These are phyloP conservation scores for Lophura nycthemera DNA, from an alignment of 2,113 vertebrate genomes.

Conservation along the genomic window DNA sequence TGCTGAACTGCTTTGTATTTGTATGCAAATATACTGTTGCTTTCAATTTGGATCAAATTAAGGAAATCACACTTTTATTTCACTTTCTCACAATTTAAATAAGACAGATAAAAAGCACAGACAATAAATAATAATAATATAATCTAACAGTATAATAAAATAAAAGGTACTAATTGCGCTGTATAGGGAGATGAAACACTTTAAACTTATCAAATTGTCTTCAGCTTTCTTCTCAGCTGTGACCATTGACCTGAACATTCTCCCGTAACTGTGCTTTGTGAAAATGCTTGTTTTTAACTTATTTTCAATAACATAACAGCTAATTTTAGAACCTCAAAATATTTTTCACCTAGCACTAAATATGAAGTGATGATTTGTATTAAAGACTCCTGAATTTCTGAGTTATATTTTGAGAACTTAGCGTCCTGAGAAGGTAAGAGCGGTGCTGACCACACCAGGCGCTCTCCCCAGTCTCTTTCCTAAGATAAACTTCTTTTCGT, in stretches of 20 bases:
- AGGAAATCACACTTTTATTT: background rate
- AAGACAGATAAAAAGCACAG: background rate
- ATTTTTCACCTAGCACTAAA: background rate
- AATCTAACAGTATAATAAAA: too few species aligned
- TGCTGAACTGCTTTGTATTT: background rate
- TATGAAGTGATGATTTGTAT: background rate
- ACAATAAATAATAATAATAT: too few species aligned
- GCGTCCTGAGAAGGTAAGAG: background rate
- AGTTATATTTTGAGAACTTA: background rate
- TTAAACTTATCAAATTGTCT: background rate
- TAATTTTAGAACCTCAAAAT: background rate
- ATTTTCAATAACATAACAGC: background rate
- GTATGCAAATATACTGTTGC: background rate
- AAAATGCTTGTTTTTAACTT: fast-evolving
- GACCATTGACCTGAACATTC: background rate
- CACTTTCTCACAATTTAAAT: background rate
- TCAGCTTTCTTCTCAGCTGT: background rate
- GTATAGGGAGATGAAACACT: background rate
- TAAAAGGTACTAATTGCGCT: background rate
- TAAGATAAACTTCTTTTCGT: background rate
- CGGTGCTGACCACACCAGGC: background rate
- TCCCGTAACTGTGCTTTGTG: fast-evolving
- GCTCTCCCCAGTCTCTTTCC: background rate
- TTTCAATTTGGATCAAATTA: background rate
- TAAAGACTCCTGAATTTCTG: background rate